Evolutionary conservation across 1,140 invertebrate genomes (phyloP).

Genomic region (Periplaneta americana): DNA sequence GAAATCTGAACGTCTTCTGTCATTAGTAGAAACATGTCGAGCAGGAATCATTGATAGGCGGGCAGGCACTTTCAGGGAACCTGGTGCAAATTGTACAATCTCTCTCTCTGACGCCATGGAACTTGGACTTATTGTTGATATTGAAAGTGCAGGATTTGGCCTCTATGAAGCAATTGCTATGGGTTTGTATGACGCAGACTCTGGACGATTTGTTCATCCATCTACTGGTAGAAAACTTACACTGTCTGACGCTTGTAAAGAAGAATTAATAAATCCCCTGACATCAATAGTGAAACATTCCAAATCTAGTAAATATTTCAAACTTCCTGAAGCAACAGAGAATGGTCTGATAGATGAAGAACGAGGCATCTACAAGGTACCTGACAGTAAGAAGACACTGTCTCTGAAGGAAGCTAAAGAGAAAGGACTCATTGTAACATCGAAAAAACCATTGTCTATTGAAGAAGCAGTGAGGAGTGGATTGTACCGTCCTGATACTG

Average conservation of each 20-base stretch:
- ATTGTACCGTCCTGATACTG: conserved; percentile 69
- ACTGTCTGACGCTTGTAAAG: conserved; percentile 70
- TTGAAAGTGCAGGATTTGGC: conserved; percentile 73
- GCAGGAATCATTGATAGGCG: conserved; percentile 77
- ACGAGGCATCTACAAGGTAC: conserved; percentile 60
- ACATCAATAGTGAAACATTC: conserved; percentile 73
- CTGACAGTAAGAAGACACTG: conserved; percentile 50
- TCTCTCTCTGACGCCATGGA: conserved; percentile 66
- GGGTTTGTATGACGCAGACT: conserved; percentile 69
- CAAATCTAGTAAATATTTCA: conserved; percentile 61
- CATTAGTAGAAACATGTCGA: conserved; percentile 71
- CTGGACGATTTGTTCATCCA: conserved; percentile 75
- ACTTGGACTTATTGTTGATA: conserved; percentile 74
- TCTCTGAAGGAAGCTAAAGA: conserved; percentile 65
- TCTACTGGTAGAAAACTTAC: conserved; percentile 67
- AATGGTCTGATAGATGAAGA: conserved; percentile 66
- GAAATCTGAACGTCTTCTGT: conserved; percentile 58
- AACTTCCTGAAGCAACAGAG: conserved; percentile 68
- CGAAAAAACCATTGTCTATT: conserved; percentile 60
- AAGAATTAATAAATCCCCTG: conserved; percentile 76
- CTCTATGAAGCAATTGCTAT: conserved; percentile 78
- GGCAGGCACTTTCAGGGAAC: conserved; percentile 70
- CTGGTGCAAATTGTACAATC: conserved; percentile 56
- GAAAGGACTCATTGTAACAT: conserved; percentile 67
- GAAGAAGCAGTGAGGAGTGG: conserved; percentile 72